Evolutionary conservation across 2,113 vertebrate species (phyloP).

Genomic region (Caloenas nicobarica): DNA sequence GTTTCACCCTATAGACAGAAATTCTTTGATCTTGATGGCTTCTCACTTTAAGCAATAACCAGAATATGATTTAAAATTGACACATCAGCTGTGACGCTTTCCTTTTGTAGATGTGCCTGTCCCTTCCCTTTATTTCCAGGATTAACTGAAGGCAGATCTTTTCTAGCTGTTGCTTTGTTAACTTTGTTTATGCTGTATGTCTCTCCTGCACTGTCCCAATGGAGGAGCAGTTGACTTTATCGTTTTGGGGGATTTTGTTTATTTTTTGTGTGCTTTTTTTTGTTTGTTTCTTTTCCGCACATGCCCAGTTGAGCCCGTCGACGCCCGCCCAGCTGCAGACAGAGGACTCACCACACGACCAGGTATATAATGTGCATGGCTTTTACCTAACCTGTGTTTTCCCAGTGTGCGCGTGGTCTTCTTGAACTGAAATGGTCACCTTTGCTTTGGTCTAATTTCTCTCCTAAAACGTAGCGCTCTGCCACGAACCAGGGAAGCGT

Average conservation of each 20-base stretch:
- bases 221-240: slow-evolving; percentile 34
- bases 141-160: slow-evolving; percentile 1
- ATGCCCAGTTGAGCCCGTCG: slow-evolving; percentile 89
- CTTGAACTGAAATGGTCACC: background rate
- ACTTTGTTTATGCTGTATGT: slow-evolving; percentile 46
- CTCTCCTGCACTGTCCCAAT: slow-evolving; percentile 8
- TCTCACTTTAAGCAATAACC: background rate
- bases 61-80: background rate
- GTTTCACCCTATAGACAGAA: background rate
- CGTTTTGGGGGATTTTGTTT: slow-evolving; percentile 61
- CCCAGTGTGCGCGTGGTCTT: background rate
- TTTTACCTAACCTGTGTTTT: slow-evolving; percentile 15
- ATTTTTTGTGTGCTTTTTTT: slow-evolving; percentile 73
- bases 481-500: background rate
- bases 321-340: slow-evolving; percentile 90
- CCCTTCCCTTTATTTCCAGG: background rate
- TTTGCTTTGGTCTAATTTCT: background rate
- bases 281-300: slow-evolving; percentile 68
- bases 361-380: slow-evolving; percentile 77
- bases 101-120: background rate
- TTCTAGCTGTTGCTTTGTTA: slow-evolving; percentile 39
- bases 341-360: slow-evolving; percentile 92
- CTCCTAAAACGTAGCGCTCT: background rate
- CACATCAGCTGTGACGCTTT: background rate
- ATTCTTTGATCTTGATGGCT: background rate